These are phyloP conservation scores for Etheostoma perlongum DNA, from an alignment of 2,797 vertebrate species.

Conservation along the genomic window DNA sequence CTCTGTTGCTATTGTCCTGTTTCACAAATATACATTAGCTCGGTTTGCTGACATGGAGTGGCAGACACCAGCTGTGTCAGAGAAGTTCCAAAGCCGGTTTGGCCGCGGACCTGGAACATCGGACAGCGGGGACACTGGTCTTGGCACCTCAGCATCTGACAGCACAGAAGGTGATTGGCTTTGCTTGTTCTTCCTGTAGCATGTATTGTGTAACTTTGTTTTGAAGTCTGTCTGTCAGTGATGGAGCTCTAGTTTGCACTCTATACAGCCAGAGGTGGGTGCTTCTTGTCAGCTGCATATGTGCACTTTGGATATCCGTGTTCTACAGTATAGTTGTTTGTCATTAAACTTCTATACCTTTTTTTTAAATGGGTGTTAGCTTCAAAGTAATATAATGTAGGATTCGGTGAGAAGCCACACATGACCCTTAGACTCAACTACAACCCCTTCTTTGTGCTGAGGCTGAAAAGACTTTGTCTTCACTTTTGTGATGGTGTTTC, in stretches of 20 bases:
- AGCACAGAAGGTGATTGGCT: constrained; percentile 89
- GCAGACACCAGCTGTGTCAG: constrained; percentile 89
- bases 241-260: not conserved
- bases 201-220: constrained; percentile 49
- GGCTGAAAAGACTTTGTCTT: constrained; percentile 28
- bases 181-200: constrained; percentile 42
- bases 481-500: constrained; percentile 45
- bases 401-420: not conserved
- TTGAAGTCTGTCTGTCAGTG: constrained; percentile 26
- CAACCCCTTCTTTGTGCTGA: not conserved
- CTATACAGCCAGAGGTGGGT: not conserved
- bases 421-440: not conserved
- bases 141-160: constrained; percentile 89
- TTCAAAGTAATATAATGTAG: constrained; percentile 1
- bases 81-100: constrained; percentile 88
- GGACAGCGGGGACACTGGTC: constrained; percentile 86
- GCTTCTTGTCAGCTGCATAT: not conserved
- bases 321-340: not conserved
- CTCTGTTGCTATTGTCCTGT: constrained; percentile 44
- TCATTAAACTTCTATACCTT: not conserved
- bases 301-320: not conserved
- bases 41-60: constrained; percentile 88
- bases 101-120: constrained; percentile 85
- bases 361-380: not conserved
- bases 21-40: constrained; percentile 57